A percentile compares a stretch with the other conserved stretches of the same genome.
Evolutionary conservation across 2,113 vertebrate genomes (phyloP).

Genomic region (Lamprologus sp.): DNA sequence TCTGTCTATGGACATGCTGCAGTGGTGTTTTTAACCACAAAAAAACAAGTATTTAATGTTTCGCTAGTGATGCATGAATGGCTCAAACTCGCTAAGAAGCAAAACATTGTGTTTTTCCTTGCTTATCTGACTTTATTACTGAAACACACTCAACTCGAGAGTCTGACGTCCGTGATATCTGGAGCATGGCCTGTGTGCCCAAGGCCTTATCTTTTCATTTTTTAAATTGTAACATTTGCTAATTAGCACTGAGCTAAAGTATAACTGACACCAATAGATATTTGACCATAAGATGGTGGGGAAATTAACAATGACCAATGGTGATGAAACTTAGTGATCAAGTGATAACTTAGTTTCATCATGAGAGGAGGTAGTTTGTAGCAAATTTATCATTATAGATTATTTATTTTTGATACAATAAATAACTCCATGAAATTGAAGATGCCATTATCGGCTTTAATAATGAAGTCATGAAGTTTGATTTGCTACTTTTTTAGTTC

Average conservation of each 20-base stretch:
- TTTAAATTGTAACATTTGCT: not conserved
- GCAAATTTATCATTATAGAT: not conserved
- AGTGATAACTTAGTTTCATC: not conserved
- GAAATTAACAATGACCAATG: not conserved
- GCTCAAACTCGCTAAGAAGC: not conserved
- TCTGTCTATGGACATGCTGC: not conserved
- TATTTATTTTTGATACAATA: not conserved
- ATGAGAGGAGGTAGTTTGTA: not conserved
- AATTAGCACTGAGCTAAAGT: not conserved
- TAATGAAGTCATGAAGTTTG: not conserved
- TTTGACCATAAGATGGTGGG: not conserved
- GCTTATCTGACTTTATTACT: not conserved
- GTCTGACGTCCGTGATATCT: not conserved
- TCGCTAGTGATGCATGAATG: not conserved
- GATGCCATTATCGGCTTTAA: not conserved
- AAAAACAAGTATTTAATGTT: not conserved
- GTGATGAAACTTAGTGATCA: not conserved
- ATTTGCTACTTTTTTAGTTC: not conserved
- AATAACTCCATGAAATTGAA: not conserved
- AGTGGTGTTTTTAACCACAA: not conserved
- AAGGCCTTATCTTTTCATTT: not conserved
- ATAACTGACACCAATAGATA: not conserved
- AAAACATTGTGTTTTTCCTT: not conserved
- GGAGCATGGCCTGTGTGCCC: not conserved
- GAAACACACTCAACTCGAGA: not conserved